Conservation (phyloP, 2,113 vertebrate species). For the Micronycteris hirsuta region DNA sequence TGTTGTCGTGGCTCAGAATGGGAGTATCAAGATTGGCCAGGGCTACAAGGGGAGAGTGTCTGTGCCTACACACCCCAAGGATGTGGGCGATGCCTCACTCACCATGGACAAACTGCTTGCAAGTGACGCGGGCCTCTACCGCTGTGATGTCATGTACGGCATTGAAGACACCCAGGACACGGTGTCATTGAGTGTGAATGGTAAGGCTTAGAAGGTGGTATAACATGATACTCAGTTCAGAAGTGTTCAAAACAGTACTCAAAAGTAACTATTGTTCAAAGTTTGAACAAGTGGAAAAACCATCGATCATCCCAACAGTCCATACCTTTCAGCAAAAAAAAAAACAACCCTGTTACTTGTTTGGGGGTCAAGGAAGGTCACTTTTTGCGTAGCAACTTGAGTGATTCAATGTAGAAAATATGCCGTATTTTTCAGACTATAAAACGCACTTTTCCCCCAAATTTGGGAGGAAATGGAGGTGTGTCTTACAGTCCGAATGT, state of each 20-base stretch:
- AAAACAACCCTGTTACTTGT: not conserved
- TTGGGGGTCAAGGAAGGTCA: not conserved
- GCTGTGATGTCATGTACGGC: constrained; percentile 94
- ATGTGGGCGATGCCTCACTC: constrained; percentile 90
- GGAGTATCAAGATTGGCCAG: constrained; percentile 91
- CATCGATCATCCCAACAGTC: not conserved
- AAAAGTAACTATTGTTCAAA: not conserved
- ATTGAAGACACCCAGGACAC: constrained; percentile 93
- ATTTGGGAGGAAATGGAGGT: too few species aligned
- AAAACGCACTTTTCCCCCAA: too few species aligned
- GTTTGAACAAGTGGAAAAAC: not conserved
- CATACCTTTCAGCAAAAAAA: not conserved
- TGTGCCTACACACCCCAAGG: constrained; percentile 89
- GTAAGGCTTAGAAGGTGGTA: constrained; percentile 78
- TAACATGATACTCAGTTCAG: not conserved
- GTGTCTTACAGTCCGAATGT: too few species aligned
- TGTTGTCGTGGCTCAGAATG: constrained; percentile 93
- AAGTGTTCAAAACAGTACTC: not conserved
- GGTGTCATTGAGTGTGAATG: constrained; percentile 87
- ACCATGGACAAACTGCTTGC: constrained; percentile 91
- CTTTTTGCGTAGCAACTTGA: not conserved
- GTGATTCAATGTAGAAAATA: not conserved
- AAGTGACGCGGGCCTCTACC: constrained; percentile 93
- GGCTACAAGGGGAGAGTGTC: constrained; percentile 91
- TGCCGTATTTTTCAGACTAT: too few species aligned